Evolutionary conservation across 2,113 vertebrate species (phyloP).

Genomic region (Corythaixoides concolor): DNA sequence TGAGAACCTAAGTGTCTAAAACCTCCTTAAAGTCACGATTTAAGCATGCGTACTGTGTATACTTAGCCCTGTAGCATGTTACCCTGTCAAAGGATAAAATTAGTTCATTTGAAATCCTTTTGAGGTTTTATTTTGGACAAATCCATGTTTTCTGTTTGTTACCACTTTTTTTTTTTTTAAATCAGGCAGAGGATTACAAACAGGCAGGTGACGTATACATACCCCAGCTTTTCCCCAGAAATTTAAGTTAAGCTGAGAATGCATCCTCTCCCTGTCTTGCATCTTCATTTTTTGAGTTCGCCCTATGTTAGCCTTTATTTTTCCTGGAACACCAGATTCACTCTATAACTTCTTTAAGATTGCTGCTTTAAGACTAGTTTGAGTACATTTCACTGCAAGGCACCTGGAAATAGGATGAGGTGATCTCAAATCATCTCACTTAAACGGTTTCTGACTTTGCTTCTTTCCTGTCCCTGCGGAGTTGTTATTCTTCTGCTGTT

Average conservation of each 20-base stretch:
- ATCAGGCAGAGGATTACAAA: neutral
- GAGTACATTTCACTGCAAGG: neutral
- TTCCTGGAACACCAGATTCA: neutral
- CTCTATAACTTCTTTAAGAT: neutral
- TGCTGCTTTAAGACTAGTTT: neutral
- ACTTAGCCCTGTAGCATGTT: neutral
- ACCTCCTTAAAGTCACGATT: neutral
- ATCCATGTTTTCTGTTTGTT: neutral
- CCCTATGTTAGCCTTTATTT: neutral
- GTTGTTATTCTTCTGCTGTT: neutral
- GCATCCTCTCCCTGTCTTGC: neutral
- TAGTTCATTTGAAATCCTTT: neutral
- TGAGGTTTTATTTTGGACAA: neutral
- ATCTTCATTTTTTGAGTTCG: neutral
- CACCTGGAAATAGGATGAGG: neutral
- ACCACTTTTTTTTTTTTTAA: neutral
- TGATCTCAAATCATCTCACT: neutral
- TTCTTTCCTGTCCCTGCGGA: neutral
- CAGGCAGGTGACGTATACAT: neutral
- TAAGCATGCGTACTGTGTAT: neutral
- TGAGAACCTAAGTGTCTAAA: neutral
- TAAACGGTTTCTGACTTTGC: neutral
- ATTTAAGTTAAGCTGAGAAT: neutral
- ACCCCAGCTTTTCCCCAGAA: neutral
- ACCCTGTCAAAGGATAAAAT: neutral